Percentiles rank a stretch among this genome's conserved stretches.
These are phyloP conservation scores for Siderastrea radians DNA, from an alignment of 92 coral and sea anemone species.

Conservation along the genomic window DNA sequence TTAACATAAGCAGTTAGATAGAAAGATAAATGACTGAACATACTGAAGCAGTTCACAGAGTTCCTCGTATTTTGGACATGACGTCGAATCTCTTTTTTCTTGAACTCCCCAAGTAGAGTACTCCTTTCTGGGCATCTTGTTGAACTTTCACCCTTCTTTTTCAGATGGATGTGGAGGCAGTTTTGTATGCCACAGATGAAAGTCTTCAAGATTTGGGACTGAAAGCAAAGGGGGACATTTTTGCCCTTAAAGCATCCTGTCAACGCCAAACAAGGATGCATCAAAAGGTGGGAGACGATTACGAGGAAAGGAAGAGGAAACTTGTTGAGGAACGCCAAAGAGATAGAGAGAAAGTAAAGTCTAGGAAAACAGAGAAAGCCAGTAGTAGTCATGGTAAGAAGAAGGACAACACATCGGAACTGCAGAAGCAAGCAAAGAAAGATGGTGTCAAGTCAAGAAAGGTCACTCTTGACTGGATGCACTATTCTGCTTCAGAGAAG, in stretches of 20 bases:
- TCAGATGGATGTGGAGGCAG: neutral
- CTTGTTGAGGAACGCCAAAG: neutral
- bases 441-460: neutral
- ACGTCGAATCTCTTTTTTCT: no score
- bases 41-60: no score
- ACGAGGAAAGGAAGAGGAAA: neutral
- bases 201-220: constrained; percentile 39
- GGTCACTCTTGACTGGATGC: constrained; percentile 5
- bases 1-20: no score
- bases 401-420: no score
- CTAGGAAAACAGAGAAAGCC: neutral
- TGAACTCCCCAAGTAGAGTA: no score
- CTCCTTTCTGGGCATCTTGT: no score
- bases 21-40: no score
- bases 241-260: constrained; percentile 27
- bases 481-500: neutral
- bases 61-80: no score
- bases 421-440: no score
- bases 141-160: no score
- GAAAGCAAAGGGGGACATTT: constrained; percentile 68
- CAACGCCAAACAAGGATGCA: neutral
- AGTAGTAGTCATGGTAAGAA: neutral
- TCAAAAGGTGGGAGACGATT: neutral
- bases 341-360: neutral
- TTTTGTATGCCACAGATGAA: neutral